Evolutionary conservation across 2,888 invertebrate species (phyloP).

Genomic region (Lumbricus terrestris): DNA sequence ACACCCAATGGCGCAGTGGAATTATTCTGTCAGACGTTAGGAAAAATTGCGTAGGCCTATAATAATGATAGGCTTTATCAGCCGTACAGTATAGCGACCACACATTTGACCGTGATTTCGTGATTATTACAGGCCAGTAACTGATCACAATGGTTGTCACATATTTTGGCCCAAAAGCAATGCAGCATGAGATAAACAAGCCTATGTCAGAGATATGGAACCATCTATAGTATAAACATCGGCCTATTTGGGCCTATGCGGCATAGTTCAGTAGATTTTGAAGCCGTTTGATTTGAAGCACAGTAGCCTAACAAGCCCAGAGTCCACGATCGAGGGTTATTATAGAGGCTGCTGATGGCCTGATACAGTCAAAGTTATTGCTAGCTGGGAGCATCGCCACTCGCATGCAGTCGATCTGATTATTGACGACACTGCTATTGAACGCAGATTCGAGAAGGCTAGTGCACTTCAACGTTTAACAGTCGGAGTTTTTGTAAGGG

Average conservation of each 20-base stretch:
- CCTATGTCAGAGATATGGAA: not conserved
- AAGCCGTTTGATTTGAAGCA: not conserved
- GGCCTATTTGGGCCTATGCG: not conserved
- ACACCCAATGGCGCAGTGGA: no score
- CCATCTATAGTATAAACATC: not conserved
- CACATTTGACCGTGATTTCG: no score
- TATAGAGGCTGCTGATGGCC: not conserved
- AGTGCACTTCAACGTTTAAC: no score
- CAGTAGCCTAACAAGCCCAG: not conserved
- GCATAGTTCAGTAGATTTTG: not conserved
- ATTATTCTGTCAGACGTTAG: no score
- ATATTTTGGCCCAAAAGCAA: not conserved
- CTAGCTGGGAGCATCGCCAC: not conserved
- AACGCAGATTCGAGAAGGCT: no score
- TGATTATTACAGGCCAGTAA: not conserved
- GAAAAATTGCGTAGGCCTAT: no score
- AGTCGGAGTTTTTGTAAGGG: no score
- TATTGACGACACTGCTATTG: no score
- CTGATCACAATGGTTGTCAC: not conserved
- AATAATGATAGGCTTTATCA: no score
- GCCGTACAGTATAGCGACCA: no score
- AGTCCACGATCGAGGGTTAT: not conserved
- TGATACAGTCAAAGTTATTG: not conserved
- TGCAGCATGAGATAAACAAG: not conserved
- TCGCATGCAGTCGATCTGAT: no score